These are phyloP conservation scores for Ctena decussata DNA, from an alignment of 2,888 invertebrate species.

Conservation along the genomic window DNA sequence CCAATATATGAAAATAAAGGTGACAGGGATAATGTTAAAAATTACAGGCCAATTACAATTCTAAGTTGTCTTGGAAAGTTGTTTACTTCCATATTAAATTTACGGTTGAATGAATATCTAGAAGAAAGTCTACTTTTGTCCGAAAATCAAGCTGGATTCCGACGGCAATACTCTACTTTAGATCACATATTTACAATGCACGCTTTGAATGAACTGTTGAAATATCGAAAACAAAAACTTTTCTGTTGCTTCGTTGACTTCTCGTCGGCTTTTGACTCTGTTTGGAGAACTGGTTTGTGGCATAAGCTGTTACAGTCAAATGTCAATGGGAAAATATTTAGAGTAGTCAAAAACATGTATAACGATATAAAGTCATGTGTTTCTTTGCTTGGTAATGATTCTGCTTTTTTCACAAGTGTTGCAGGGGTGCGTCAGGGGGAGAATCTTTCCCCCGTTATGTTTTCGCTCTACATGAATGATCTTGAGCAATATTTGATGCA, in stretches of 20 bases:
- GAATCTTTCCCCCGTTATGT: conserved; percentile 9
- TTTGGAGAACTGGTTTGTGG: conserved; percentile 19
- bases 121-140: neutral
- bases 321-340: neutral
- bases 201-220: neutral
- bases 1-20: neutral
- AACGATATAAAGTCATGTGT: conserved; percentile 14
- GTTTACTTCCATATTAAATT: conserved; percentile 13
- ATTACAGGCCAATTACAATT: conserved; percentile 1
- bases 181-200: conserved; percentile 19
- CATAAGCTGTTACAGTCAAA: neutral
- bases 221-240: neutral
- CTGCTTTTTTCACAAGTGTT: neutral
- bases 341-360: neutral
- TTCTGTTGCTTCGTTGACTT: conserved; percentile 15
- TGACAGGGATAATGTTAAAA: neutral
- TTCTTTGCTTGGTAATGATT: neutral
- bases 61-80: conserved; percentile 12
- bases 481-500: neutral
- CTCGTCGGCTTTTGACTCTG: conserved; percentile 9
- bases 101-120: neutral
- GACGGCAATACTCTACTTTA: too few relatives aligned
- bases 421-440: conserved; percentile 14
- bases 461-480: conserved; percentile 10
- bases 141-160: neutral